A percentile compares a stretch with the other conserved stretches of the same genome.
Conservation (phyloP, 2,797 vertebrate species). For the Semotilus atromaculatus region DNA sequence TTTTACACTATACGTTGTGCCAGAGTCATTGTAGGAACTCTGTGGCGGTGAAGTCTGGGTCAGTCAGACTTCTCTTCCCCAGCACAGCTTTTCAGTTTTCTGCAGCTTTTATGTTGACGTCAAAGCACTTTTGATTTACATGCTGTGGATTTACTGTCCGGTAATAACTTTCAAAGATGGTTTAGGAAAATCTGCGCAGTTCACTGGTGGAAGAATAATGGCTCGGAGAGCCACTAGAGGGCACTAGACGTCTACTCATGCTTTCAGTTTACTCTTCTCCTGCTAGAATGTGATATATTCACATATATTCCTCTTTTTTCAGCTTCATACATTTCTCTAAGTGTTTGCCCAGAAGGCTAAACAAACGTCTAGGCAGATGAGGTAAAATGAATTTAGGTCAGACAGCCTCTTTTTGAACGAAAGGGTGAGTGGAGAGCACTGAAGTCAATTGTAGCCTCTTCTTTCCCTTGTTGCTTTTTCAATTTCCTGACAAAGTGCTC, state of each 20-base stretch:
- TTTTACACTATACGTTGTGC: background rate
- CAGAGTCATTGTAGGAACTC: constrained; percentile 2
- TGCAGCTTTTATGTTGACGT: constrained; percentile 57
- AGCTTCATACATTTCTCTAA: constrained; percentile 81
- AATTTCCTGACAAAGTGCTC: constrained; percentile 64
- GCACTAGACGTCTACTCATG: constrained; percentile 76
- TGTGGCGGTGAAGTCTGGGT: constrained; percentile 8
- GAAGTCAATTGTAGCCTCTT: constrained; percentile 71
- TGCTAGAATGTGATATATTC: constrained; percentile 73
- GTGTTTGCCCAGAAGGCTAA: constrained; percentile 86
- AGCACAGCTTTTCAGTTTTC: constrained; percentile 34
- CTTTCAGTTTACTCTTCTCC: constrained; percentile 41
- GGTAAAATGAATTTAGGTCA: constrained; percentile 83
- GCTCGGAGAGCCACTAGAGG: constrained; percentile 77
- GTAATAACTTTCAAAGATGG: constrained; percentile 67
- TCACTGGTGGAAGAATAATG: constrained; percentile 29
- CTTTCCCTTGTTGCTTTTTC: constrained; percentile 61
- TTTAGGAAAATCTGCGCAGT: constrained; percentile 63
- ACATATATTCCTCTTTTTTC: constrained; percentile 73
- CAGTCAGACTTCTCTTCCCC: constrained; percentile 20
- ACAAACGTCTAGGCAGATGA: constrained; percentile 85
- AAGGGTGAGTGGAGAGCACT: constrained; percentile 70
- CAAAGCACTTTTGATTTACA: constrained; percentile 61
- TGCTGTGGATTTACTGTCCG: constrained; percentile 54
- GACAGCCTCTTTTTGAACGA: constrained; percentile 73